Conservation (phyloP, 2,113 vertebrate genomes). For the human (Homo sapiens) region DNA sequence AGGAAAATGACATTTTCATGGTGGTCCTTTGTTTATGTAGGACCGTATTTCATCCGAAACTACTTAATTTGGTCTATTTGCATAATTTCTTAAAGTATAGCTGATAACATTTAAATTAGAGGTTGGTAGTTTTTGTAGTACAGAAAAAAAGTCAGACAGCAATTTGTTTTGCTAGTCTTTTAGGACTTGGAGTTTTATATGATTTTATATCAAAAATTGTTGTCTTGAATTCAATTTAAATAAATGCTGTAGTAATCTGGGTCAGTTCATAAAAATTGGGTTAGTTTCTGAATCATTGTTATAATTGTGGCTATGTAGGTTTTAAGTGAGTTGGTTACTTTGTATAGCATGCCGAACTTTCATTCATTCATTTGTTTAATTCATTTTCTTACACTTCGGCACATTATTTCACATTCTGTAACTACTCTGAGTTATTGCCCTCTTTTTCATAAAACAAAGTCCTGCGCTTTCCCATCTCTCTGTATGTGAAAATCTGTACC, state of each 20-base stretch:
- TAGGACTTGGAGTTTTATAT: slow-evolving; percentile 24
- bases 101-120: slow-evolving; percentile 48
- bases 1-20: slow-evolving; percentile 55
- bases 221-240: slow-evolving; percentile 2
- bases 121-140: not conserved
- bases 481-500: not conserved
- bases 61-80: slow-evolving; percentile 39
- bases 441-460: slow-evolving; percentile 42
- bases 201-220: slow-evolving; percentile 8
- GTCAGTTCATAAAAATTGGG: not conserved
- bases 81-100: slow-evolving; percentile 26
- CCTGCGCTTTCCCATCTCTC: not conserved
- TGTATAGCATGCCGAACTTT: not conserved
- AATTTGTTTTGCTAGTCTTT: slow-evolving; percentile 27
- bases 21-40: slow-evolving; percentile 13
- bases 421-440: not conserved
- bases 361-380: not conserved
- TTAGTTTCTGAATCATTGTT: slow-evolving; percentile 29
- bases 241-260: not conserved
- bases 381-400: not conserved
- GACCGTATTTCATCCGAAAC: slow-evolving; percentile 27
- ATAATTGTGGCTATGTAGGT: not conserved
- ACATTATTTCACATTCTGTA: slow-evolving; percentile 2
- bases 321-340: not conserved
- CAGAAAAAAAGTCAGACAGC: not conserved